A percentile compares a stretch with the other conserved stretches of the same genome.
Evolutionary conservation across 53 echinoderm and acorn worm genomes (phyloP).

Genomic region (Astropecten irregularis): DNA sequence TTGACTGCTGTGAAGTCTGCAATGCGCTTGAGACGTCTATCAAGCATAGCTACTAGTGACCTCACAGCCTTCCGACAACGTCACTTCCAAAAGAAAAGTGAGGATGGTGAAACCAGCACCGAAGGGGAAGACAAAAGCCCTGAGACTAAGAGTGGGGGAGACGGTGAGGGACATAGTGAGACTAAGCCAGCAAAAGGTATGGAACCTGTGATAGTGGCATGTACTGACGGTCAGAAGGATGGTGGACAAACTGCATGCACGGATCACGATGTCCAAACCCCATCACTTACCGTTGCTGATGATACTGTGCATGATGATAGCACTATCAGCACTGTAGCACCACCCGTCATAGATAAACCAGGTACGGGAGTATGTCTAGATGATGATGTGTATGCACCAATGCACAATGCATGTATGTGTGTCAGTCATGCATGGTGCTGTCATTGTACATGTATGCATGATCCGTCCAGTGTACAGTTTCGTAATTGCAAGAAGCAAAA

Average conservation of each 20-base stretch:
- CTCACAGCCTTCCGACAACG: slow-evolving; percentile 45
- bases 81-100: slow-evolving; percentile 17
- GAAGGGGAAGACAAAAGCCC: slow-evolving; percentile 8
- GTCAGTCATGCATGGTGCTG: not conserved
- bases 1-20: slow-evolving; percentile 96
- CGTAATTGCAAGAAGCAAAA: not conserved
- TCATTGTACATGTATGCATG: slow-evolving; percentile 31
- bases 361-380: slow-evolving; percentile 36
- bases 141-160: not conserved
- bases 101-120: slow-evolving; percentile 4
- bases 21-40: slow-evolving; percentile 87
- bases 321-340: not conserved
- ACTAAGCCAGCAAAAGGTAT: slow-evolving; percentile 9
- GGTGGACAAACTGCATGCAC: not conserved
- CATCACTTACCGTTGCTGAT: not conserved
- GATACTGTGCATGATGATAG: slow-evolving; percentile 7
- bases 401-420: slow-evolving; percentile 44
- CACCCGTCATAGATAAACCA: not conserved
- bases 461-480: slow-evolving; percentile 28
- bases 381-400: too few relatives aligned
- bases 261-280: slow-evolving; percentile 2
- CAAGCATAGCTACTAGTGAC: slow-evolving; percentile 69
- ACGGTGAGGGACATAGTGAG: not conserved
- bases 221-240: not conserved
- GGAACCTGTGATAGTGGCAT: slow-evolving; percentile 13